These are phyloP conservation scores for Cirrhinus mrigala DNA, from an alignment of 2,797 vertebrate genomes.

Conservation along the genomic window DNA sequence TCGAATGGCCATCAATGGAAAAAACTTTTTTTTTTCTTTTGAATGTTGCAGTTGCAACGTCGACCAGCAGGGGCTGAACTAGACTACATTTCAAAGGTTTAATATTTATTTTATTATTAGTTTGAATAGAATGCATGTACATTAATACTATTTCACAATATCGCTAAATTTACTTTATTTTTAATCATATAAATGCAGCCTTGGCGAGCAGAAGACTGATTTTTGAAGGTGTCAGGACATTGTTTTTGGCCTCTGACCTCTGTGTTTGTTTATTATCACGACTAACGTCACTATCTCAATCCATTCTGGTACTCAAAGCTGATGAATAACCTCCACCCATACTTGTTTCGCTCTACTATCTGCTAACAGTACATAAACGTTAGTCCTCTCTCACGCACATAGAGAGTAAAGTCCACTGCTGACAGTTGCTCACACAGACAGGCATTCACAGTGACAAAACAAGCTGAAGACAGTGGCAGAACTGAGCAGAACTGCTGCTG, in stretches of 20 bases:
- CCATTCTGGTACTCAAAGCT: not conserved
- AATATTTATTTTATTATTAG: not conserved
- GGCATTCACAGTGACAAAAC: not conserved
- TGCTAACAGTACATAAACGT: not conserved
- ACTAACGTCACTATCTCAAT: not conserved
- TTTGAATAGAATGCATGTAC: not conserved
- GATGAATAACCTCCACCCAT: not conserved
- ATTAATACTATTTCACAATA: not conserved
- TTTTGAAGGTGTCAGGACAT: not conserved
- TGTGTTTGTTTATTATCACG: not conserved
- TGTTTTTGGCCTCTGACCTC: not conserved
- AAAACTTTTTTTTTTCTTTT: not conserved
- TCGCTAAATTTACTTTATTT: too few species aligned
- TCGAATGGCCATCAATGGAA: not conserved
- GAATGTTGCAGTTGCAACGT: not conserved
- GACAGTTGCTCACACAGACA: not conserved
- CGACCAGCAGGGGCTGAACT: slow-evolving; percentile 4
- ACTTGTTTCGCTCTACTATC: not conserved
- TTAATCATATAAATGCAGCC: not conserved
- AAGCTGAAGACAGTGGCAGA: not conserved
- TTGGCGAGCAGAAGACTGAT: not conserved
- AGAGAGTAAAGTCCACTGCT: not conserved
- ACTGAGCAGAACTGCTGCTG: not conserved
- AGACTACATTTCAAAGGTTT: not conserved
- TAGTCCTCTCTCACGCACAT: not conserved